Base-by-base conservation (phyloP, 1,140 invertebrate genomes). In the Hirudo medicinalis region DNA sequence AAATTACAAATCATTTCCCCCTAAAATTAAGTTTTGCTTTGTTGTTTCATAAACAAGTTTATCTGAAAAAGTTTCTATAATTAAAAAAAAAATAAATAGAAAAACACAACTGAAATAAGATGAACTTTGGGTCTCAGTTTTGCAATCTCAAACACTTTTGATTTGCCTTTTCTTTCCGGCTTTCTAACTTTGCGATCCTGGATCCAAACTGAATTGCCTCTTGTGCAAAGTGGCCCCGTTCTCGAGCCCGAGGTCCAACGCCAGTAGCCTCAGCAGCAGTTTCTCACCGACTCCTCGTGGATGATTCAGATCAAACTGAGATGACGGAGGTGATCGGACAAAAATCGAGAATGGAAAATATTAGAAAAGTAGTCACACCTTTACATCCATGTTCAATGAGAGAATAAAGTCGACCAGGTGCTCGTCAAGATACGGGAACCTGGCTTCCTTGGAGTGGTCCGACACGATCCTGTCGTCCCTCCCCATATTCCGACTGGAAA, bases 161-260 rank as follows among this genome's bases (percentile, higher is more conserved):
- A 75, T 86, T 86, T 25, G 90, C 94, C 81, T 92, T 94, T 84
- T 95, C 90, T 81, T 91, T 93, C 55, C 86, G 86, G 81, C 84
- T 83, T 76, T 87, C 86, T 43, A 84, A 71, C 74, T 96, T 92
- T 5, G 94, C 94, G 76, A 97, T 95, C 78, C 90, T 86, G 0
- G 92, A 94, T n/a, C 95, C 95, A 86, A 99, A 98, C 81, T 99
- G 95, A 68, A 99, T 88, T 20, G 94, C 95, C 91, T 80, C 82
- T 99, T 99, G 60, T 90, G 90, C 66, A 91, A 85, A 66, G 80
- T 78, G 0, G 89, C 86, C 25, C 88, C 87, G 66, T 85, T 80
- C 5, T 91, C 80, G 15, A 85, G 73, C 15, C 90, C 90, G 27
- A 94, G 79, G 76, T 77, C 72, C 74, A 84, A 83, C 0, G 92